Conservation (phyloP, 2,113 vertebrate species). For the Crotalus helleri region DNA sequence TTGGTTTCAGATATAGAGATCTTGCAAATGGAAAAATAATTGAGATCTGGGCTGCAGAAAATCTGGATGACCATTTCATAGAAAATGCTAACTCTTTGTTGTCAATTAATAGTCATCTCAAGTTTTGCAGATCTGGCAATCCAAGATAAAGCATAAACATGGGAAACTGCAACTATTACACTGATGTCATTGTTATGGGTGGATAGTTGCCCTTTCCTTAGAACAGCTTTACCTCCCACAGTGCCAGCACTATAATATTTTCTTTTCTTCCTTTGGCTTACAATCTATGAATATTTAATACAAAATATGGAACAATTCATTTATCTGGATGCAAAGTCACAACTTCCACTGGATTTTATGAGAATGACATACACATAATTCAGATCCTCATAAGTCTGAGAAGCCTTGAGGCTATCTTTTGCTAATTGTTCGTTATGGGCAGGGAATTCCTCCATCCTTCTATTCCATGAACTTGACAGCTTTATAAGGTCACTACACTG, state of each 20-base stretch:
- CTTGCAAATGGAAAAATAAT: not conserved
- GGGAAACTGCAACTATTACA: not conserved
- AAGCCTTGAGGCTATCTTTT: constrained; percentile 5
- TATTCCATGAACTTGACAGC: not conserved
- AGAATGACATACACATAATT: not conserved
- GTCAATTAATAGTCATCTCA: not conserved
- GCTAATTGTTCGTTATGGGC: not conserved
- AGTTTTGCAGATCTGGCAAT: not conserved
- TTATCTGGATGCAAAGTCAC: constrained; percentile 4
- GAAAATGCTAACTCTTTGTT: not conserved
- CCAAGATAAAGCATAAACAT: not conserved
- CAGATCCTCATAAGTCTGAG: constrained; percentile 7
- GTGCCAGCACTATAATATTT: constrained; percentile 21
- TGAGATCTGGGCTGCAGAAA: not conserved
- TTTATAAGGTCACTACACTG: not conserved
- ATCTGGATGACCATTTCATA: not conserved
- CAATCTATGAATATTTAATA: constrained; percentile 43
- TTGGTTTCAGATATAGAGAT: fast-evolving
- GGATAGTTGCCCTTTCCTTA: constrained; percentile 35
- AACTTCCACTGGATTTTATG: constrained; percentile 20
- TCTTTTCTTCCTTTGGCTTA: constrained; percentile 49
- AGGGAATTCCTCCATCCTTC: not conserved
- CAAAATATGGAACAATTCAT: constrained; percentile 35
- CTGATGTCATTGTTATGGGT: constrained; percentile 30
- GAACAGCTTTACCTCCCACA: constrained; percentile 33